Base-by-base conservation (phyloP, 1,140 invertebrate species). In the Pteromalus puparum region DNA sequence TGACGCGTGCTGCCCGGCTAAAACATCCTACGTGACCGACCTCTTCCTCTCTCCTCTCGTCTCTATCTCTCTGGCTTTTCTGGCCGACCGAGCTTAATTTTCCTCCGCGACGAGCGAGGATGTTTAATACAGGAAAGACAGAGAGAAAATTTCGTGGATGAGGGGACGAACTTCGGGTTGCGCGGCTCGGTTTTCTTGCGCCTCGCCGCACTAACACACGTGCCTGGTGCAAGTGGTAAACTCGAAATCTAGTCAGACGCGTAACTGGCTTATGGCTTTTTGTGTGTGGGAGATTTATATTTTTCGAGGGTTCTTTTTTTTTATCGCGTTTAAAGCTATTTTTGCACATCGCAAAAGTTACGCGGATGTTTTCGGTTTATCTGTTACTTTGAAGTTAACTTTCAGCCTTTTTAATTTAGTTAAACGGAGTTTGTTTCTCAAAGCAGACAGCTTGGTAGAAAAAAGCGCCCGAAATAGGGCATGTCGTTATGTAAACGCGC, bases 21-120 rank as follows among this genome's bases (percentile, higher is more conserved):
- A 84, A 84, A 84, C 76, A 84, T 73, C 53, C 70, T 84, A 84
- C 83, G 83, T 84, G 83, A 79, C 82, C 21, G 48, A 67, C 30
- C 48, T 26, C 15, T 34, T 34, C 74, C 46, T 15, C 21, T n/a
- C 21, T 61, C 53, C 21, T 18, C 30, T 34, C 30, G n/a, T 21
- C 46, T 48, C 5, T 61, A 5, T 42, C 38, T 10, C 38, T 82
- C 42, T 34, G 53, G 42, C 68, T 79, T 73, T 78, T 84, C 67
- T 65, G 26, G 42, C 67, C 65, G 82, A 78, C 42, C 73, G 26
- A 73, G 68, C 72, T 84, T 84, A 80, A 80, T 81, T 83, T 81
- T 84, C 67, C 34, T 21, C 53, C 61, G 30, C 61, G 48, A 18
- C 28, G 53, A 70, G 28, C 30, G n/a, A 34, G 73, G 21, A 75